A percentile compares a stretch with the other conserved stretches of the same genome.
phyloP scores from a whole-genome alignment of 92 coral and sea anemone species.

The Umimayanthus kanabou region DNA sequence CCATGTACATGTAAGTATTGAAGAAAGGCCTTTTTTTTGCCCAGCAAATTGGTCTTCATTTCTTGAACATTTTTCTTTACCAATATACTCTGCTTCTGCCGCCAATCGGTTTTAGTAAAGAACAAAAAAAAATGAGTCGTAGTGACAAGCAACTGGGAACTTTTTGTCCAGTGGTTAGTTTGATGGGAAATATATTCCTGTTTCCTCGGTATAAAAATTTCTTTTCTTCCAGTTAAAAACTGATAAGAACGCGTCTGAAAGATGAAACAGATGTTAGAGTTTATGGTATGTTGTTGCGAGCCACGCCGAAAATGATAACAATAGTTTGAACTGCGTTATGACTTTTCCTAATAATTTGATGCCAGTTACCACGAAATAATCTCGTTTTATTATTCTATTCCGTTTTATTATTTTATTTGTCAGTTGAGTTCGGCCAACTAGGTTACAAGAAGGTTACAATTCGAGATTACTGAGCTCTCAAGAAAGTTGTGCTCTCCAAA shows the following conservation, averaged over 20 bases:
- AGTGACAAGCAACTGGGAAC: background rate
- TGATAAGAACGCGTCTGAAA: background rate
- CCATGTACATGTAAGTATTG: too few relatives aligned
- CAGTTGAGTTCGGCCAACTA: too few relatives aligned
- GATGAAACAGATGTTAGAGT: background rate
- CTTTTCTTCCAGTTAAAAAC: background rate
- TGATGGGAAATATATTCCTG: background rate
- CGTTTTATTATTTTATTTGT: too few relatives aligned
- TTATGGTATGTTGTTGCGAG: background rate
- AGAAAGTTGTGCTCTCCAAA: too few relatives aligned
- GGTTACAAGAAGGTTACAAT: too few relatives aligned
- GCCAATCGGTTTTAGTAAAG: background rate
- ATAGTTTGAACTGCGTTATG: background rate
- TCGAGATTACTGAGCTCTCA: too few relatives aligned
- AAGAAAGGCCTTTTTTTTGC: too few relatives aligned
- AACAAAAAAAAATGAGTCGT: background rate
- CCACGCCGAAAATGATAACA: background rate
- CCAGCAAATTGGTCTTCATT: background rate
- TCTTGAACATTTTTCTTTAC: background rate
- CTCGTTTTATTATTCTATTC: too few relatives aligned
- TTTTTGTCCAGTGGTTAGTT: too few relatives aligned
- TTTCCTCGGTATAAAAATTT: background rate
- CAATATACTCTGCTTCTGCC: background rate
- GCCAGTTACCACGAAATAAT: background rate
- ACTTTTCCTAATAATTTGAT: too few relatives aligned